phyloP scores from a whole-genome alignment of 1,140 invertebrate species.

The Trissolcus basalis region DNA sequence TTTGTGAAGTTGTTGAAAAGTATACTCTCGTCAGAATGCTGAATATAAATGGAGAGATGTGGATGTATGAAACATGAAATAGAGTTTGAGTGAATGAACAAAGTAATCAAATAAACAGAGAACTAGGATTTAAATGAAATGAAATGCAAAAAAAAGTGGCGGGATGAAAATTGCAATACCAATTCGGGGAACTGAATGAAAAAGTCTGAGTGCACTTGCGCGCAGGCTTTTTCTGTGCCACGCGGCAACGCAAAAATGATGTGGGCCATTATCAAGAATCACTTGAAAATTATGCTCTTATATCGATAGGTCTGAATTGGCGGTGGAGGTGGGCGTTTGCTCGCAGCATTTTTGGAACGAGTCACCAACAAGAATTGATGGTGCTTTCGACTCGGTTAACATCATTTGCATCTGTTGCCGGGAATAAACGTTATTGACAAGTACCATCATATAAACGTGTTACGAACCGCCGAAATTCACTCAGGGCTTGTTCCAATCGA shows the following conservation, averaged over 20 bases:
- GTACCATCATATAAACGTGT: slow-evolving; percentile 47
- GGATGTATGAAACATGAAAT: slow-evolving; percentile 8
- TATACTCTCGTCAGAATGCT: slow-evolving; percentile 5
- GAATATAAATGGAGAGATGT: slow-evolving; percentile 22
- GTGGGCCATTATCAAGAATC: background rate
- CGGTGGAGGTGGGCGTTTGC: no score
- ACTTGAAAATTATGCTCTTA: background rate
- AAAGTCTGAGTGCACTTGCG: no score
- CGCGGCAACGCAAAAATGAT: no score
- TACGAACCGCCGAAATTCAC: slow-evolving; percentile 47
- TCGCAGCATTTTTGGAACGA: no score
- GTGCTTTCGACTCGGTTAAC: slow-evolving; percentile 11
- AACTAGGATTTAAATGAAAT: no score
- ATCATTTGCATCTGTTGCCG: slow-evolving; percentile 46
- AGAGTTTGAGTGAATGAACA: slow-evolving; percentile 3
- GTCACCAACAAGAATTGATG: background rate
- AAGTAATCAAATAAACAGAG: background rate
- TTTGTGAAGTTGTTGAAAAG: slow-evolving; percentile 13
- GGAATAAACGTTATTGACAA: slow-evolving; percentile 47
- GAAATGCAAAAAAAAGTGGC: no score
- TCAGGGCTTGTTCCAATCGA: slow-evolving; percentile 47
- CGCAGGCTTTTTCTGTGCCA: no score
- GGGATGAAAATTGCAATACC: no score
- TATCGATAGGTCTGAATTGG: no score
- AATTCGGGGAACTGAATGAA: no score